Base-by-base conservation (phyloP, 1,140 invertebrate genomes). In the Melipona quadrifasciata region DNA sequence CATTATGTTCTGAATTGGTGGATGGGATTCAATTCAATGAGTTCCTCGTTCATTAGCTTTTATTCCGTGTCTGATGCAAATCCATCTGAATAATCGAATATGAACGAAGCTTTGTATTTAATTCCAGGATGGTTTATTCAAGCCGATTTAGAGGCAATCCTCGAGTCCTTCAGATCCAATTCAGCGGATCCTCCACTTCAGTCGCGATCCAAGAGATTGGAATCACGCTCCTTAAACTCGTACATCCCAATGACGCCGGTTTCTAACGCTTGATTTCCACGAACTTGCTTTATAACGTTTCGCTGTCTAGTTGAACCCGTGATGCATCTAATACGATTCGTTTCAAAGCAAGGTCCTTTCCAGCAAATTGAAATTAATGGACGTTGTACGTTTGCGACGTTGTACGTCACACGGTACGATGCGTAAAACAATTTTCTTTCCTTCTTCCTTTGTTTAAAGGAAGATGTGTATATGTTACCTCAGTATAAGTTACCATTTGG, bases 111-210 rank as follows among this genome's bases (percentile, higher is more conserved):
- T 68, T 79, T 55, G 51, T 68, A 39, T 55, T 79, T 79, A 68
- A 79, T 79, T 55, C 21, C 51, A n/a, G 27, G 14, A 67, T 39
- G 64, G 64, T 79, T 79, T 79, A 79, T 79, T 79, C 65, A 55
- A 51, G 21, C 47, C 51, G 77, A 68, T 79, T 79, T 39, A 55
- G 4, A 64, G 57, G 57, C 27, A 74, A 64, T 76, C 74, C 57
- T 39, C 57, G 57, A 19, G 31, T 79, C 64, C 77, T 79, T 39
- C 77, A 68, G 77, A 78, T 78, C 19, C 76, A 67, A 79, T 79
- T 79, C 64, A 68, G 64, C 14, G 64, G 27, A 79, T 68, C 31
- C 65, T 79, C 64, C 47, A 53, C 65, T 79, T 68, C 27, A 68
- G 11, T 53, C 27, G 27, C 21, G 57, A 68, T 68, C 27, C 64